Evolutionary conservation across 2,888 invertebrate genomes (phyloP).

Genomic region (Gibbula magus): DNA sequence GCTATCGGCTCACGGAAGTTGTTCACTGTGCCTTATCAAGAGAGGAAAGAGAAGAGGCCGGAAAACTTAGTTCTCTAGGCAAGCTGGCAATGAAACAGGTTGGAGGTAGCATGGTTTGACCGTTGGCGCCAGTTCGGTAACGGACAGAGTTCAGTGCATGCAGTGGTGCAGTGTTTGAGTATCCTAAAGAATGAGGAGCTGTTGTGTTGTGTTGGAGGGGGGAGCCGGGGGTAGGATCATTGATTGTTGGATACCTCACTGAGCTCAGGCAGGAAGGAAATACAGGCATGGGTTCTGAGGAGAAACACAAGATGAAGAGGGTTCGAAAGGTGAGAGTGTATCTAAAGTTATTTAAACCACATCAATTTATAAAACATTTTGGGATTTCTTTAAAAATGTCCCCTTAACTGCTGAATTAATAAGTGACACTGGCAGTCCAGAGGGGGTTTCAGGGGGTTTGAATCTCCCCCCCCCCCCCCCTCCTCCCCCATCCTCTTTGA

Average conservation of each 20-base stretch:
- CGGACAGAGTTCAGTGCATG: not conserved
- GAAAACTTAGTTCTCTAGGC: too few relatives aligned
- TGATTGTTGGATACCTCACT: not conserved
- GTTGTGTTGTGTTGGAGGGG: not conserved
- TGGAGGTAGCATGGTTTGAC: not conserved
- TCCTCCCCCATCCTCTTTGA: too few relatives aligned
- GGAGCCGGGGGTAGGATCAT: not conserved
- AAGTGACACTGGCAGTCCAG: not conserved
- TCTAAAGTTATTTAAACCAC: too few relatives aligned
- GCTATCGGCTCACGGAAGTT: too few relatives aligned
- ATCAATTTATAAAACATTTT: not conserved
- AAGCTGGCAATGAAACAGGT: too few relatives aligned
- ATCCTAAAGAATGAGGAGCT: not conserved
- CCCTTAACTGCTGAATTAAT: not conserved
- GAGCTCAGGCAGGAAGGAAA: not conserved
- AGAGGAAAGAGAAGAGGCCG: too few relatives aligned
- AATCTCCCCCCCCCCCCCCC: too few relatives aligned
- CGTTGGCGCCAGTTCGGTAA: slow-evolving; percentile 1
- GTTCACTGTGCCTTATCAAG: too few relatives aligned
- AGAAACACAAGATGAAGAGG: slow-evolving; percentile 3
- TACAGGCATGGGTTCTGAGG: not conserved
- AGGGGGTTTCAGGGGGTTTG: too few relatives aligned
- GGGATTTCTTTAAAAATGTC: not conserved
- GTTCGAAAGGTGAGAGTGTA: not conserved
- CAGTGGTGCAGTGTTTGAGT: not conserved